phyloP scores from a whole-genome alignment of 2,888 invertebrate species.

The Julus scandinavius region DNA sequence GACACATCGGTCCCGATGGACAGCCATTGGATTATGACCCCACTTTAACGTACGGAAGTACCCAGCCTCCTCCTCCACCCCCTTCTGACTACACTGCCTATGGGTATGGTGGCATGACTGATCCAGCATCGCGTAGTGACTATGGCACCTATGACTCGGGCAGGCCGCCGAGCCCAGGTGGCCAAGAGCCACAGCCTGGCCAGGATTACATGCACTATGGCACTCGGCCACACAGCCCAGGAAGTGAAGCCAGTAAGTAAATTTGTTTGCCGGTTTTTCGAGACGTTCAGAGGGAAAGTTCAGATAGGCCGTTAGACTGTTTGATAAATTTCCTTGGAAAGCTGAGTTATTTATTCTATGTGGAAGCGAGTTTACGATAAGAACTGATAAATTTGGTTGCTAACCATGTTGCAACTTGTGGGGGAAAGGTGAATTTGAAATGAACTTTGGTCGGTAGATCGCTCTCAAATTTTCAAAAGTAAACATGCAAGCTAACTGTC shows the following conservation, averaged over 20 bases:
- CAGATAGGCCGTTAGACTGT: no score
- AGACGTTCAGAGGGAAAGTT: no score
- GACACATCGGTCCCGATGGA: constrained; percentile 71
- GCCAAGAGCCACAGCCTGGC: constrained; percentile 60
- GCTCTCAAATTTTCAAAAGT: no score
- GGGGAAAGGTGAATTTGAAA: not conserved
- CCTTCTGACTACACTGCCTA: constrained; percentile 59
- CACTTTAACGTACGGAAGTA: constrained; percentile 52
- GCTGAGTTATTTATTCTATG: not conserved
- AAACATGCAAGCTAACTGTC: no score
- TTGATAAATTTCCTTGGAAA: not conserved
- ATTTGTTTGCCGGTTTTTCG: not conserved
- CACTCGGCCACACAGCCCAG: constrained; percentile 62
- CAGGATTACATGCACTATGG: constrained; percentile 61
- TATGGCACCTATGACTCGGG: constrained; percentile 61
- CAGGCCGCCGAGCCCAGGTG: constrained; percentile 61
- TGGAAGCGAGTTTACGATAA: not conserved
- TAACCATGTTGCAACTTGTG: not conserved
- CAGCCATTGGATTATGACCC: constrained; percentile 63
- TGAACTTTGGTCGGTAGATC: not conserved
- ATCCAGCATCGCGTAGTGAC: constrained; percentile 58
- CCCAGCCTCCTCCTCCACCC: constrained; percentile 57
- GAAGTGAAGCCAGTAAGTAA: constrained; percentile 62
- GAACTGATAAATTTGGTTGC: not conserved
- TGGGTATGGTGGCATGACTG: constrained; percentile 53